A percentile compares a stretch with the other conserved stretches of the same genome.
These are phyloP conservation scores for Drosophila neoperkinsi DNA, from an alignment of 2,888 invertebrate genomes.

Conservation along the genomic window DNA sequence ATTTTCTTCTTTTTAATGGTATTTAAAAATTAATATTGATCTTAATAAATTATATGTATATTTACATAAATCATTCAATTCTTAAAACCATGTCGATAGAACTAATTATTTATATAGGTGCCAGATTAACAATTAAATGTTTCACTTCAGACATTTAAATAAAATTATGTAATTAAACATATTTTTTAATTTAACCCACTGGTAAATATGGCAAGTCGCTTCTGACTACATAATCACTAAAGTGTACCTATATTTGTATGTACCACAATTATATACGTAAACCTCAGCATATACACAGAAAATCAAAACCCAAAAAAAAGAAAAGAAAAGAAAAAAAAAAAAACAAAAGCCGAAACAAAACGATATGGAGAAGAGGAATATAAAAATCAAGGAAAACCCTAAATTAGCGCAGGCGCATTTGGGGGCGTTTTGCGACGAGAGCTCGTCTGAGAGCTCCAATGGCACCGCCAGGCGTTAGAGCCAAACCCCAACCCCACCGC, in stretches of 20 bases:
- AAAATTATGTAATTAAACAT: background rate
- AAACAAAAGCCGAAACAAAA: conserved; percentile 1
- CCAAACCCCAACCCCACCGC: conserved; percentile 21
- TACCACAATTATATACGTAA: conserved; percentile 15
- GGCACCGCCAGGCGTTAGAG: conserved; percentile 65
- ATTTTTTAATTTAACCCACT: background rate
- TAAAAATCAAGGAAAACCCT: conserved; percentile 60
- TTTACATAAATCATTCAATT: background rate
- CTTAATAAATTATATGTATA: background rate
- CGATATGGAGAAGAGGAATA: conserved; percentile 11
- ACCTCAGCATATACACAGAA: conserved; percentile 36
- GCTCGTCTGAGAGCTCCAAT: conserved; percentile 62
- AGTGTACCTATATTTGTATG: background rate
- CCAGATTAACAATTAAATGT: background rate
- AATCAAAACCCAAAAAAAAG: conserved; percentile 16
- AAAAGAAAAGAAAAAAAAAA: background rate
- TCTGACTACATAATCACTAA: background rate
- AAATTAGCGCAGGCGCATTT: conserved; percentile 74
- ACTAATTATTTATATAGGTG: background rate
- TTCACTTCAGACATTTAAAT: background rate
- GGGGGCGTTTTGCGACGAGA: conserved; percentile 26
- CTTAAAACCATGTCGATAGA: background rate
- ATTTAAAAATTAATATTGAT: background rate
- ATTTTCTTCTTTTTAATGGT: background rate
- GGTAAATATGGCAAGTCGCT: too few relatives aligned